These are phyloP conservation scores for Hestina assimilis DNA, from an alignment of 1,140 invertebrate genomes.

Conservation along the genomic window DNA sequence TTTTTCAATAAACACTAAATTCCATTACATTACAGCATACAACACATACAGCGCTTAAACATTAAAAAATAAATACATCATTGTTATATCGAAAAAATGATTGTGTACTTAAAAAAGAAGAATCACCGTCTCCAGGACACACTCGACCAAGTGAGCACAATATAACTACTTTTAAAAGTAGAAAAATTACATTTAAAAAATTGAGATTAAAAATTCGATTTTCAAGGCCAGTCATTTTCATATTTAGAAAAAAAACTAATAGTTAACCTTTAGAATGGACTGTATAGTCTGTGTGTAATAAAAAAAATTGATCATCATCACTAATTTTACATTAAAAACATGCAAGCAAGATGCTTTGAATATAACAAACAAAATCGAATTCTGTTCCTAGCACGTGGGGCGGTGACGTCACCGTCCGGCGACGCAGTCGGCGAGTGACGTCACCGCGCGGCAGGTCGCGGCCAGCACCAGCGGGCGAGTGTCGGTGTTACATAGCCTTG, in stretches of 20 bases:
- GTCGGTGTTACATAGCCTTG: too few relatives aligned
- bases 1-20: constrained; percentile 12
- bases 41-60: constrained; percentile 48
- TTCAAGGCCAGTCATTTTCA: constrained; percentile 2
- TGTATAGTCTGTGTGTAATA: neutral
- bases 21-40: constrained; percentile 16
- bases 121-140: neutral
- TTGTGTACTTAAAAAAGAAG: neutral
- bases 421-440: constrained; percentile 44
- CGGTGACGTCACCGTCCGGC: constrained; percentile 39
- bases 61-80: constrained; percentile 52
- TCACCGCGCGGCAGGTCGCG: neutral
- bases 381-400: constrained; percentile 16
- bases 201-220: constrained; percentile 2
- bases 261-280: too few relatives aligned
- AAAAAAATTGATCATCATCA: constrained; percentile 25
- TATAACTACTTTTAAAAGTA: neutral
- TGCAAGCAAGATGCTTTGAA: constrained; percentile 43
- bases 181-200: constrained; percentile 1
- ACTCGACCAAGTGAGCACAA: neutral
- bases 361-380: constrained; percentile 38
- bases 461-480: neutral
- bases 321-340: constrained; percentile 33
- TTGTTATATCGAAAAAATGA: constrained; percentile 1
- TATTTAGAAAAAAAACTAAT: too few relatives aligned